These are phyloP conservation scores for Ceratitis capitata DNA, from an alignment of 1,140 invertebrate genomes.

Conservation along the genomic window DNA sequence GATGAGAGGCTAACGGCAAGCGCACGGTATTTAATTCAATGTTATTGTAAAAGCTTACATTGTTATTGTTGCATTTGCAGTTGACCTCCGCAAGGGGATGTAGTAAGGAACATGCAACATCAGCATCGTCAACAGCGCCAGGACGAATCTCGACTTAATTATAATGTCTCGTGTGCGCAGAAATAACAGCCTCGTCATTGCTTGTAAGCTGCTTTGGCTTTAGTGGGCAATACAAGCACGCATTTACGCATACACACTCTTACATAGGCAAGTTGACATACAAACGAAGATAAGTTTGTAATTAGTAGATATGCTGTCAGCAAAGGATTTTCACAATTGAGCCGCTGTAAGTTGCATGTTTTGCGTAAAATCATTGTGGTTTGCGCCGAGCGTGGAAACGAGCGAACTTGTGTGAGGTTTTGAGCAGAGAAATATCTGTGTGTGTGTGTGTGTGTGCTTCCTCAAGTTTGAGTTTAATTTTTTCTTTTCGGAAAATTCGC, in stretches of 20 bases:
- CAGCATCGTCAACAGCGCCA: neutral
- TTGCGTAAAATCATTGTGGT: constrained; percentile 13
- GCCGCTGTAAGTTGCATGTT: constrained; percentile 23
- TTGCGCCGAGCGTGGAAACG: neutral
- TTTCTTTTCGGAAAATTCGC: too few species aligned
- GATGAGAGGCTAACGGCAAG: neutral
- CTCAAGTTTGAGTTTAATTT: too few species aligned
- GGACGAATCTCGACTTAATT: neutral
- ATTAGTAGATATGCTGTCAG: neutral
- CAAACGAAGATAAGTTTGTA: neutral
- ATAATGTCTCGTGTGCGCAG: neutral
- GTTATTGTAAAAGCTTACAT: neutral
- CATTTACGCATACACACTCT: neutral
- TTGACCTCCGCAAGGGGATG: too few species aligned
- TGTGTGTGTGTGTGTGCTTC: neutral
- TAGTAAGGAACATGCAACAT: too few species aligned
- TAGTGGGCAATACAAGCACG: neutral
- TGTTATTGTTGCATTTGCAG: neutral
- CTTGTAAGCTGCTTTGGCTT: constrained; percentile 23
- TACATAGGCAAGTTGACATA: neutral
- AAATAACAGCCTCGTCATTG: neutral
- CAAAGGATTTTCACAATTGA: constrained; percentile 30
- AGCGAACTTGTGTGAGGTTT: neutral
- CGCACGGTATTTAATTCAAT: neutral
- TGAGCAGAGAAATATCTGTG: neutral